Conservation (phyloP, 2,888 invertebrate species). For the Cheilosia grossa region DNA sequence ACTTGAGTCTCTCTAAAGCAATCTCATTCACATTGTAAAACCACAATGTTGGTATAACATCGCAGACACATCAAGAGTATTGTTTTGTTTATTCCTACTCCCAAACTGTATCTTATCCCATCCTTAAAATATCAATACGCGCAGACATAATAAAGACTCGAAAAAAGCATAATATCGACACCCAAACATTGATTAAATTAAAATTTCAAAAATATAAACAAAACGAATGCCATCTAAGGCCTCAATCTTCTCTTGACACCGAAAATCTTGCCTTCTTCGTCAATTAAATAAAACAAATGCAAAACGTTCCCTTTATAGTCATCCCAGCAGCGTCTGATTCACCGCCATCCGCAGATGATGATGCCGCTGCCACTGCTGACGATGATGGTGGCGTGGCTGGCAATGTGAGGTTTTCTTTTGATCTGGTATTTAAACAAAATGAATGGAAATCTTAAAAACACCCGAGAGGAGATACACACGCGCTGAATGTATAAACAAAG, state of each 20-base stretch:
- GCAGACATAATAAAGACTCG: conserved; percentile 47
- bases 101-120: conserved; percentile 29
- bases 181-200: conserved; percentile 63
- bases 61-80: background rate
- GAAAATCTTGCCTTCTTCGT: conserved; percentile 64
- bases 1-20: background rate
- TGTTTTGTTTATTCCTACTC: conserved; percentile 33
- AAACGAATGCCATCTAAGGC: conserved; percentile 49
- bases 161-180: conserved; percentile 36
- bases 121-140: conserved; percentile 20
- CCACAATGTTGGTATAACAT: background rate
- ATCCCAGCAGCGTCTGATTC: background rate
- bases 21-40: background rate
- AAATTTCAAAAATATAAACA: conserved; percentile 64
- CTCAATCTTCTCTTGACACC: conserved; percentile 59
- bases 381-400: conserved; percentile 10
- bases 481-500: conserved; percentile 71
- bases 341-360: conserved; percentile 4
- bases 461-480: conserved; percentile 64
- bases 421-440: conserved; percentile 74
- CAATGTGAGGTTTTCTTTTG: conserved; percentile 60
- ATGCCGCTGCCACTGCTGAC: conserved; percentile 2
- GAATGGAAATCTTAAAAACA: conserved; percentile 61
- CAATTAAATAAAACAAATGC: conserved; percentile 73
- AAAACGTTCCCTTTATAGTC: conserved; percentile 58